Evolutionary conservation across 2,888 invertebrate genomes (phyloP).

Genomic region (Yponomeuta plumbellus): DNA sequence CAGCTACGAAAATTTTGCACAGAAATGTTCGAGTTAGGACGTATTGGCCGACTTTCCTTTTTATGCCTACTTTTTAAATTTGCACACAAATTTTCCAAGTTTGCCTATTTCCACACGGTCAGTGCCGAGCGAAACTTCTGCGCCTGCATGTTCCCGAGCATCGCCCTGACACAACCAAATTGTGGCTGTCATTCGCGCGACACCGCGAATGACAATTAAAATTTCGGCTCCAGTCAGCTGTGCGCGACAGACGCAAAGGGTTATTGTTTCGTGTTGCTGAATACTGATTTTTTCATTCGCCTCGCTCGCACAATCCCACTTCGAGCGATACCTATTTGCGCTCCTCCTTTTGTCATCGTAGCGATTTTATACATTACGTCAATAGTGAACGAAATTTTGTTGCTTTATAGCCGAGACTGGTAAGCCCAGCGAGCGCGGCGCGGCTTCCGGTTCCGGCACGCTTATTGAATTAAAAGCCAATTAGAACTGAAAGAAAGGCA

Average conservation of each 20-base stretch:
- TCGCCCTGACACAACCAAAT: constrained; percentile 45
- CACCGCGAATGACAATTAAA: constrained; percentile 43
- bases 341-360: neutral
- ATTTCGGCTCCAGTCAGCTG: constrained; percentile 8
- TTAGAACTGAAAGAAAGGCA: neutral
- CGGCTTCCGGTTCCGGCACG: neutral
- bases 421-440: neutral
- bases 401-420: neutral
- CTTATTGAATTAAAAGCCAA: constrained; percentile 3
- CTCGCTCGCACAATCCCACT: neutral
- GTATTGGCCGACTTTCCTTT: too few relatives aligned
- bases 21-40: too few relatives aligned
- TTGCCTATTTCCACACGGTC: neutral
- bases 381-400: neutral
- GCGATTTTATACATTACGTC: neutral
- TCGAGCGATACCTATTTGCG: neutral
- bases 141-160: constrained; percentile 29
- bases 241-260: neutral
- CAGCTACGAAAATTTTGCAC: too few relatives aligned
- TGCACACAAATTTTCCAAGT: too few relatives aligned
- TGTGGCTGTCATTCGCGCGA: constrained; percentile 45
- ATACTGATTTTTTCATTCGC: neutral
- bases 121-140: constrained; percentile 10
- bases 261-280: constrained; percentile 14
- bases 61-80: too few relatives aligned